Percentiles rank a stretch among this genome's conserved stretches.
These are phyloP conservation scores for Pristionchus maxplancki DNA, from an alignment of 2,888 invertebrate genomes.

Conservation along the genomic window DNA sequence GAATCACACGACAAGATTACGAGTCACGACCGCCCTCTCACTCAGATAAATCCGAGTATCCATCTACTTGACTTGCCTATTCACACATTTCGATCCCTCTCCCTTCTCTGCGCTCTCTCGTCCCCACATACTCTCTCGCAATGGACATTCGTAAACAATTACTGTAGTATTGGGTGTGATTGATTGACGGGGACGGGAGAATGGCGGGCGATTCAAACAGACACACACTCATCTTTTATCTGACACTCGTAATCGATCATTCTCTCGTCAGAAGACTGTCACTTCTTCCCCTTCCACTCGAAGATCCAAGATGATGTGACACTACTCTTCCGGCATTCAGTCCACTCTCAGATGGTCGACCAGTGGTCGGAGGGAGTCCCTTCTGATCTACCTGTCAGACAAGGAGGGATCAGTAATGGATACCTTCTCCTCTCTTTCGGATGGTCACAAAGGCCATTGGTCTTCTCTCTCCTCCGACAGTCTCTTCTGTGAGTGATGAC, in stretches of 20 bases:
- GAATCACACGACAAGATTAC: conserved; percentile 29
- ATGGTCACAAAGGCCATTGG: not conserved
- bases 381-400: not conserved
- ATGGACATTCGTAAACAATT: conserved; percentile 54
- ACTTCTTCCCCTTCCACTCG: conserved; percentile 2
- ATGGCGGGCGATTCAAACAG: conserved; percentile 59
- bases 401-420: not conserved
- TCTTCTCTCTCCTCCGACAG: conserved; percentile 3
- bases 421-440: conserved; percentile 28
- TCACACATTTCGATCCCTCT: not conserved
- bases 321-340: not conserved
- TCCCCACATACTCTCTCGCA: not conserved
- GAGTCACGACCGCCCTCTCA: conserved; percentile 15
- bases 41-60: conserved; percentile 48
- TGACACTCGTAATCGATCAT: conserved; percentile 60
- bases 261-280: conserved; percentile 41
- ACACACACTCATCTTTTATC: conserved; percentile 55
- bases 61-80: not conserved
- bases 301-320: conserved; percentile 38
- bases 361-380: not conserved
- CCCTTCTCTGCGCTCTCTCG: not conserved
- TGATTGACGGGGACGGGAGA: conserved; percentile 54
- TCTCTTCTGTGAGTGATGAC: conserved; percentile 26
- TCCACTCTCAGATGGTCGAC: not conserved
- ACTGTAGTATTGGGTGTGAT: conserved; percentile 53